Evolutionary conservation across 2,113 vertebrate species (phyloP).

Genomic region (Psettodes erumei): DNA sequence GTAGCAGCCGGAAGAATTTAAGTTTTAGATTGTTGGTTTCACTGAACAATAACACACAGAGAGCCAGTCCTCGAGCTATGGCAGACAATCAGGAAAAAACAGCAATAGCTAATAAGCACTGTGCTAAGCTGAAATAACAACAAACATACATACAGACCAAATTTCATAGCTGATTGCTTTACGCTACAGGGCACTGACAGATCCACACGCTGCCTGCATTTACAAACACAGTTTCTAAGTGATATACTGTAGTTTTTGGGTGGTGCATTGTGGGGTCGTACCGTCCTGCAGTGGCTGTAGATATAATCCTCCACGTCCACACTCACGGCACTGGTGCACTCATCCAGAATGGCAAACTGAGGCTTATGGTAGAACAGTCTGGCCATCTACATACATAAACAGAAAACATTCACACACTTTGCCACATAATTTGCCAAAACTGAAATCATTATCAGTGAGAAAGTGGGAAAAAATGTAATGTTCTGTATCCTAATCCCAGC

Average conservation of each 20-base stretch:
- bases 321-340: constrained; percentile 98
- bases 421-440: too few species aligned
- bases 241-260: too few species aligned
- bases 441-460: too few species aligned
- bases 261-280: constrained; percentile 53
- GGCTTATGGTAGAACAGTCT: constrained; percentile 98
- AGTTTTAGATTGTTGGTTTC: background rate
- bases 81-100: background rate
- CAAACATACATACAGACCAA: too few species aligned
- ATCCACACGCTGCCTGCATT: background rate
- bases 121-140: background rate
- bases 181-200: background rate
- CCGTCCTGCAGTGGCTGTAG: constrained; percentile 95
- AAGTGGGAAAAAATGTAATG: too few species aligned
- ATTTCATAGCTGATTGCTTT: too few species aligned
- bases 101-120: background rate
- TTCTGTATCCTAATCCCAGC: too few species aligned
- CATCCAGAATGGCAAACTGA: constrained; percentile 98
- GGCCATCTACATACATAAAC: constrained; percentile 88
- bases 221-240: too few species aligned
- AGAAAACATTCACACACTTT: too few species aligned
- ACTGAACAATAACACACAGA: background rate
- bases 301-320: constrained; percentile 98
- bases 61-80: background rate
- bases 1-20: background rate